Conservation (phyloP, 2,797 vertebrate genomes). For the Brachymystax lenok region DNA sequence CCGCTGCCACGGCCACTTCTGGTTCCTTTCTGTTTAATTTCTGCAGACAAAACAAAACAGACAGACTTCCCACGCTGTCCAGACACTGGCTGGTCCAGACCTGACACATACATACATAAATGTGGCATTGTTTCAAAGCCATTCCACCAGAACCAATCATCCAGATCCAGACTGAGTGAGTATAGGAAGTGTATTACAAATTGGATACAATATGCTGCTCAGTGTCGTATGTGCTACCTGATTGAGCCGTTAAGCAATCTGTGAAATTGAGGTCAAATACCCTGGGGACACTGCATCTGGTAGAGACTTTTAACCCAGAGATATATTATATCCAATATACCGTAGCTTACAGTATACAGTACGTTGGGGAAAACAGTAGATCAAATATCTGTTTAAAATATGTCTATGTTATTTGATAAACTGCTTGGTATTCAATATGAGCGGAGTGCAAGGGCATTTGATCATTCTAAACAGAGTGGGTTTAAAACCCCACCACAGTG, state of each 20-base stretch:
- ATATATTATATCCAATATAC: neutral
- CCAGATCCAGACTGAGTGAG: constrained; percentile 18
- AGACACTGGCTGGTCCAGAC: constrained; percentile 7
- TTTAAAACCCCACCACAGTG: neutral
- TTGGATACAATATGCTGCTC: constrained; percentile 20
- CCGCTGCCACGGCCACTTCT: neutral
- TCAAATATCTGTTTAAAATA: constrained; percentile 2
- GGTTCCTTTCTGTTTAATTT: constrained; percentile 43
- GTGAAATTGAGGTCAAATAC: neutral
- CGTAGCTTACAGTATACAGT: neutral
- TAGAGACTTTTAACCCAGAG: neutral
- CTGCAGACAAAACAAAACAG: constrained; percentile 38
- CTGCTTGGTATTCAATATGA: neutral
- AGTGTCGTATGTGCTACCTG: constrained; percentile 15
- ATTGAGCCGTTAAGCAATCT: constrained; percentile 1
- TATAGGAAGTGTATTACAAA: constrained; percentile 24
- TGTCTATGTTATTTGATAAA: neutral
- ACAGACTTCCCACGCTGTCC: constrained; percentile 15
- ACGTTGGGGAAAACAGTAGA: neutral
- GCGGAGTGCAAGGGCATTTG: neutral
- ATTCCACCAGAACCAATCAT: constrained; percentile 42
- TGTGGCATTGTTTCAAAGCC: constrained; percentile 32
- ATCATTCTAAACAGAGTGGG: neutral
- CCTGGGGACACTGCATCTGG: neutral
- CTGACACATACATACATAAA: constrained; percentile 12